phyloP scores from a whole-genome alignment of 2,888 invertebrate species.

The Willowsia nigromaculata region DNA sequence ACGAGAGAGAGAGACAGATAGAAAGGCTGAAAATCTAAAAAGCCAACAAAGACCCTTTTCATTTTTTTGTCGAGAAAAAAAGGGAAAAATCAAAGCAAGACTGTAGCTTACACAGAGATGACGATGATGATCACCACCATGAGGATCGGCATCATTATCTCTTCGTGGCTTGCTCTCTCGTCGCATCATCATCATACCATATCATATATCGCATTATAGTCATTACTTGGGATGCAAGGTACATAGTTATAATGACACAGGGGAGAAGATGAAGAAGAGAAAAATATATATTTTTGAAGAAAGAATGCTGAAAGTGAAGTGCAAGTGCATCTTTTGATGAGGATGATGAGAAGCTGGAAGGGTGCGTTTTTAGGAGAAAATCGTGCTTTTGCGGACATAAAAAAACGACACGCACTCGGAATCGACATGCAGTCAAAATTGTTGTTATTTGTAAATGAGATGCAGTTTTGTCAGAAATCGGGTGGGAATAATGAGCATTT shows the following conservation, averaged over 20 bases:
- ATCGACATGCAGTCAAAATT: too few species aligned
- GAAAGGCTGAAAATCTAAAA: conserved; percentile 6
- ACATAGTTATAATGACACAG: too few species aligned
- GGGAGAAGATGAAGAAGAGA: not conserved
- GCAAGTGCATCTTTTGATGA: conserved; percentile 20
- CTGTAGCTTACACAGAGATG: not conserved
- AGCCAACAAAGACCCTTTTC: not conserved
- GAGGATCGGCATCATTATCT: conserved; percentile 18
- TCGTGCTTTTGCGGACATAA: not conserved
- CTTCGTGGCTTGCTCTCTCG: conserved; percentile 14
- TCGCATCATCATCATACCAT: not conserved
- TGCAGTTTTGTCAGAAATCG: not conserved
- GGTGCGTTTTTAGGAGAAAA: not conserved
- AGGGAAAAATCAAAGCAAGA: conserved; percentile 55
- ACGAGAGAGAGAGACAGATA: not conserved
- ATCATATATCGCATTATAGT: not conserved
- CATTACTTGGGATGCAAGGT: not conserved
- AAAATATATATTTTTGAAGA: not conserved
- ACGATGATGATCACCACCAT: not conserved
- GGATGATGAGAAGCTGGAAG: too few species aligned
- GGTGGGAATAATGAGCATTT: conserved; percentile 35
- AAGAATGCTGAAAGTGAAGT: not conserved
- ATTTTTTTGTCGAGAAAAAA: not conserved
- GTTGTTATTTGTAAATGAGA: not conserved
- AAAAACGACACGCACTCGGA: not conserved